Evolutionary conservation across 2,797 vertebrate species (phyloP).

Genomic region (Garrulus glandarius): DNA sequence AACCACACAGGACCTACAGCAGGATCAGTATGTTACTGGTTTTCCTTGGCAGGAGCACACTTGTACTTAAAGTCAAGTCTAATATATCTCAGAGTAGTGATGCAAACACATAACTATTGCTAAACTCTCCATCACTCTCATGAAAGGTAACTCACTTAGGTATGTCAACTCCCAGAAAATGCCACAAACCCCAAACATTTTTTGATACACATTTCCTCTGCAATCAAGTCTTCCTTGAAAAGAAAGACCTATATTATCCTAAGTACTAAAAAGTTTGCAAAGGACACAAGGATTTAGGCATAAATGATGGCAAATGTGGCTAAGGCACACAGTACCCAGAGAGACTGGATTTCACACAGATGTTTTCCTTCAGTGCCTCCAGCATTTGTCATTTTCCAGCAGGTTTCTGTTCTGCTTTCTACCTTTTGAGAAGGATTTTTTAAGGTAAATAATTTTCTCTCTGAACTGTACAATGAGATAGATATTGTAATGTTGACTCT

Average conservation of each 20-base stretch:
- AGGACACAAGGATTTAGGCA: not conserved
- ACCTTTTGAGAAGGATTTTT: not conserved
- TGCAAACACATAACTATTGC: not conserved
- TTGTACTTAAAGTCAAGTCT: not conserved
- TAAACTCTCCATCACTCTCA: not conserved
- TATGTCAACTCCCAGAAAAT: not conserved
- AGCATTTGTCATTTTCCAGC: not conserved
- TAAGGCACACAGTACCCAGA: not conserved
- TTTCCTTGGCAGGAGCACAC: not conserved
- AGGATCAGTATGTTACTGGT: not conserved
- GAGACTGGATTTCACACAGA: not conserved
- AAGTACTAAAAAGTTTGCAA: not conserved
- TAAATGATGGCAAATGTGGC: accelerated
- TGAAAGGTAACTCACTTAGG: not conserved
- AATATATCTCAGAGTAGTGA: not conserved
- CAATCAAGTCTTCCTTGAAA: not conserved
- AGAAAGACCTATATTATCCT: not conserved
- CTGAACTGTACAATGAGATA: not conserved
- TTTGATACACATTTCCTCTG: not conserved
- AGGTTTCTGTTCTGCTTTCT: not conserved
- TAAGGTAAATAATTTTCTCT: not conserved
- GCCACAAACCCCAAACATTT: not conserved
- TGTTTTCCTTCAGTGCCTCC: not conserved
- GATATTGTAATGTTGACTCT: not conserved
- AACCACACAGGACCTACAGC: not conserved